Base-by-base conservation (phyloP, 2,888 invertebrate species). In the Coremacera marginata region DNA sequence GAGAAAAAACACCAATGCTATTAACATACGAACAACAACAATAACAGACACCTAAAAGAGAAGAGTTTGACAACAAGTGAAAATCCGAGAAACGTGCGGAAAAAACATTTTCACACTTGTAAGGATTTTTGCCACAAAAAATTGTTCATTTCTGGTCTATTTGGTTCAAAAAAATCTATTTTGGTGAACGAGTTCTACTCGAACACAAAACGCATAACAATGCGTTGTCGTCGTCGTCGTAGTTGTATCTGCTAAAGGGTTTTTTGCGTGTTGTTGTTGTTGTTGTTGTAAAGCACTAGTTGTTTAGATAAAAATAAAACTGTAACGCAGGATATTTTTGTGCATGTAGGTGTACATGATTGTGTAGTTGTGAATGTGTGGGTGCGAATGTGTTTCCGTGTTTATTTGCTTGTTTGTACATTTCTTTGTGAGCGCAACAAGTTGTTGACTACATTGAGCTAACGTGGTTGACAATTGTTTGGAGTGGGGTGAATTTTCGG, bases 61-160 rank as follows among this genome's bases (percentile, higher is more conserved):
- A 16, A 70, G 14, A 7, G 27, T 19, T 22, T 62, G 25, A 5
- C 70, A 51, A 55, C 37, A 57, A n/a, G 19, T 11, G 5, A 57
- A 5, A 25, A 60, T n/a, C 25, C 34, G 25, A 57, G 3, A 57
- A 57, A 14, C 1, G 9, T 8, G 3, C 60, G 5, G 22, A 49
- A 62, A 60, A 49, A 68, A 68, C 67, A 76, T 70, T 70, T 78
- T 75, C 72, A 72, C 78, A 78, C 78, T 78, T 78, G 74, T 62
- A 70, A 27, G 70, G 63, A 74, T 70, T 62, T 72, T 68, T 22
- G 62, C 72, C 25, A 3, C 19, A 27, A 27, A 22, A 22, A 19
- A 22, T 14, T 19, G 5, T 19, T 22, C 55, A 22, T 9, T n/a
- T n/a, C 19, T 2, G 22, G 9, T 5, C 1, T 7, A 14, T 5